Conservation (phyloP, 2,888 invertebrate species). For the Cataglyphis livida region DNA sequence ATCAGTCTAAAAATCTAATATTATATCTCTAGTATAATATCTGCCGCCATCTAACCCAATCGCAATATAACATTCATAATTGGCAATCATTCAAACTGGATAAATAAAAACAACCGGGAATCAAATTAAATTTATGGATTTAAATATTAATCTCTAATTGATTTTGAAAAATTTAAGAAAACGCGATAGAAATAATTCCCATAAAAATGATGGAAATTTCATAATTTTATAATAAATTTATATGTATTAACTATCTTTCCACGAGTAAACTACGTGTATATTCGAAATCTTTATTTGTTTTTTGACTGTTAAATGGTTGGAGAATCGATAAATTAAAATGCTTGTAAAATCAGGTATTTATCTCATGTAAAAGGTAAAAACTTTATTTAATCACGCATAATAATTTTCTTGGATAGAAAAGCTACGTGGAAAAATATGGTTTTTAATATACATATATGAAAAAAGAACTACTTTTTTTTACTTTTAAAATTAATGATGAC, state of each 20-base stretch:
- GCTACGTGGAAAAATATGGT: not conserved
- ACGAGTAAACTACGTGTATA: not conserved
- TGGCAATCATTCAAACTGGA: slow-evolving; percentile 9
- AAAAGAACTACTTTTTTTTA: not conserved
- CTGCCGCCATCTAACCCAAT: not conserved
- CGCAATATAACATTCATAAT: slow-evolving; percentile 2
- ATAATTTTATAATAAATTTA: not conserved
- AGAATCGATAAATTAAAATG: slow-evolving; percentile 18
- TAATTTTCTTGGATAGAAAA: not conserved
- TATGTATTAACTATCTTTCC: not conserved
- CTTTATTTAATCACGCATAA: not conserved
- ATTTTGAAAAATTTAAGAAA: not conserved
- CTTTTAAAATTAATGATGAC: not conserved
- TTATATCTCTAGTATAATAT: not conserved
- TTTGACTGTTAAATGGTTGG: slow-evolving; percentile 2
- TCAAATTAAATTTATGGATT: slow-evolving; percentile 32
- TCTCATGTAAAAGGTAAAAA: not conserved
- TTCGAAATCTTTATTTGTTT: slow-evolving; percentile 1
- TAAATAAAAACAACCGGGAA: not conserved
- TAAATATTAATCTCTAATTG: slow-evolving; percentile 17
- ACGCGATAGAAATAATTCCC: not conserved
- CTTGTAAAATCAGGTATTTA: not conserved
- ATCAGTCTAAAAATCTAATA: slow-evolving; percentile 23
- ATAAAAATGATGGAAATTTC: not conserved
- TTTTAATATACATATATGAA: not conserved